phyloP scores from a whole-genome alignment of 2,888 invertebrate genomes.

The Pteria penguin region DNA sequence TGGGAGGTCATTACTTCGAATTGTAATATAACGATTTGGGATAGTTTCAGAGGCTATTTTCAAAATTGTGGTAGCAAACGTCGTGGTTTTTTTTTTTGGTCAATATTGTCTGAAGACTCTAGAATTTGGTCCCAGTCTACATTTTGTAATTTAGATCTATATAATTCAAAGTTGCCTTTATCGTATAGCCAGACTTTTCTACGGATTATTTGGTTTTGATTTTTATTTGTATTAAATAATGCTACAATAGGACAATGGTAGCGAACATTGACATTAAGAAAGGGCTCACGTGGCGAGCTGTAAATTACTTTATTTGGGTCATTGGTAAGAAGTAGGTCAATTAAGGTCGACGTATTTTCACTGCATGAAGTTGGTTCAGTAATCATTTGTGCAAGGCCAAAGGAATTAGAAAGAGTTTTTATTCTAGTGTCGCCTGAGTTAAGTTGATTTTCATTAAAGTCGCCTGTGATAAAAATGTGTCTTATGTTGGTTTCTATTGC shows the following conservation, averaged over 20 bases:
- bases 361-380: neutral
- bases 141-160: neutral
- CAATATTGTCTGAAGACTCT: neutral
- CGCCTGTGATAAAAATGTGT: neutral
- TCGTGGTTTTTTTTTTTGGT: neutral
- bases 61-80: neutral
- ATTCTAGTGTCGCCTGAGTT: neutral
- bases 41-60: neutral
- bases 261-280: neutral
- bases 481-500: neutral
- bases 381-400: neutral
- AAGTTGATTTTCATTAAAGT: constrained; percentile 6
- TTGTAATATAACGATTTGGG: constrained; percentile 7
- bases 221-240: neutral
- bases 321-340: neutral
- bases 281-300: neutral
- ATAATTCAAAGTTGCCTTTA: neutral
- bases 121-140: constrained; percentile 2
- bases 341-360: neutral
- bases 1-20: too few relatives aligned
- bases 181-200: constrained; percentile 17
- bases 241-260: constrained; percentile 9
- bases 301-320: neutral
- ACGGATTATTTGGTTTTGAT: neutral
- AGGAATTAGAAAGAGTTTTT: neutral